Percentiles rank a stretch among this genome's conserved stretches.
phyloP scores from a whole-genome alignment of 2,797 vertebrate genomes.

The Petrocephalus sullivani region DNA sequence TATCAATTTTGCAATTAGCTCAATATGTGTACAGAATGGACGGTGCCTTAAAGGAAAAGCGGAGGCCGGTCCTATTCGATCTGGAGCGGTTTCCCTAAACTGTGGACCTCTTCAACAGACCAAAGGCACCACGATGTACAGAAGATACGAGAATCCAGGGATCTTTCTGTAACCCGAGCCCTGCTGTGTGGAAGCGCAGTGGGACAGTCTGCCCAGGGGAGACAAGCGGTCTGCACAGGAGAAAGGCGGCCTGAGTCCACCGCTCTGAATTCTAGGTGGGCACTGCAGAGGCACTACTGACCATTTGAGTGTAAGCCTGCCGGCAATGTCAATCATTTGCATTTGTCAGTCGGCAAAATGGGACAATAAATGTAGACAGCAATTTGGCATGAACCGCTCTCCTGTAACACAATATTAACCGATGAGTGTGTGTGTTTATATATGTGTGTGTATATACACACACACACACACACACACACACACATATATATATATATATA shows the following conservation, averaged over 20 bases:
- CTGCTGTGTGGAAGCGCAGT: neutral
- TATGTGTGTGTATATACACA: neutral
- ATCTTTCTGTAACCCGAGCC: neutral
- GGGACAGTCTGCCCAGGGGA: slow-evolving; percentile 4
- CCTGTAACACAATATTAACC: neutral
- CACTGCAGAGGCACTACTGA: neutral
- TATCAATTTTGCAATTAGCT: slow-evolving; percentile 61
- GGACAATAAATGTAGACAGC: neutral
- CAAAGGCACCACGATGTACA: neutral
- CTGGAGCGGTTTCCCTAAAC: neutral
- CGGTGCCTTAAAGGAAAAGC: slow-evolving; percentile 33
- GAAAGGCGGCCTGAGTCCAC: neutral
- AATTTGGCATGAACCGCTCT: neutral
- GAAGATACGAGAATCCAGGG: neutral
- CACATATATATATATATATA: neutral
- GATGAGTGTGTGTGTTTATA: neutral
- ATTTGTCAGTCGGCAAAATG: neutral
- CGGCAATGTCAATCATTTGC: neutral
- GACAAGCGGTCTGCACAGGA: neutral
- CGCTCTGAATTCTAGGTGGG: neutral
- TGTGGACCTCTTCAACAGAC: neutral
- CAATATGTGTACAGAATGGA: slow-evolving; percentile 41
- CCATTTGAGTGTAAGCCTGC: neutral
- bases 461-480: neutral
- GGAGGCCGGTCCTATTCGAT: neutral